Evolutionary conservation across 2,113 vertebrate species (phyloP).

Genomic region (Seriola rivoliana): DNA sequence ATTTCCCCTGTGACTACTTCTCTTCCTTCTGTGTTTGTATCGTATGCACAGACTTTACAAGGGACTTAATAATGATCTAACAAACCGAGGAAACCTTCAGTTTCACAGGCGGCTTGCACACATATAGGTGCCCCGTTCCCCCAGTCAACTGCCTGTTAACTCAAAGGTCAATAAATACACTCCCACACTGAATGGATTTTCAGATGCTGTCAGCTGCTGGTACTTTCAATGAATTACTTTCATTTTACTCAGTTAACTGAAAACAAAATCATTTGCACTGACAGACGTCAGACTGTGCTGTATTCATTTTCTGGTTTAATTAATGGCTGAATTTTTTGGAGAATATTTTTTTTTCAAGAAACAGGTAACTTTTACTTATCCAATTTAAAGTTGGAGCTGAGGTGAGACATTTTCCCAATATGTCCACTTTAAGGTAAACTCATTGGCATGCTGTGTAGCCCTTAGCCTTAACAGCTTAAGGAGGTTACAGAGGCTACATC

Average conservation of each 20-base stretch:
- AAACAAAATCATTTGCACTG: background rate
- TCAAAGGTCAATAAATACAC: constrained; percentile 52
- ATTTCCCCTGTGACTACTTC: too few species aligned
- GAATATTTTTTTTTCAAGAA: background rate
- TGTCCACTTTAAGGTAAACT: constrained; percentile 25
- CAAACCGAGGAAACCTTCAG: background rate
- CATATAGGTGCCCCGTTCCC: background rate
- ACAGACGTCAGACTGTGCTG: constrained; percentile 9
- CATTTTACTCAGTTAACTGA: constrained; percentile 28
- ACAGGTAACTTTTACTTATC: background rate
- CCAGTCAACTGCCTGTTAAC: constrained; percentile 14
- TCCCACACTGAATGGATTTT: constrained; percentile 8
- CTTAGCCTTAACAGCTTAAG: constrained; percentile 14
- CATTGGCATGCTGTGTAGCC: constrained; percentile 43
- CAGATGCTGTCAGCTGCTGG: constrained; percentile 29
- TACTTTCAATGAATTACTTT: constrained; percentile 33
- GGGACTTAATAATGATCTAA: background rate
- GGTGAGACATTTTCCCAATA: constrained; percentile 29
- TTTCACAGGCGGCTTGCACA: background rate
- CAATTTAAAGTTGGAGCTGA: constrained; percentile 34
- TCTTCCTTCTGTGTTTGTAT: background rate
- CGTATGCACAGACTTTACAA: background rate
- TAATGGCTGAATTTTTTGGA: background rate
- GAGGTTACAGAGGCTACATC: constrained; percentile 34
- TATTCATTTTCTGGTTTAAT: constrained; percentile 7